phyloP scores from a whole-genome alignment of 2,113 vertebrate species.

The Lethenteron camtschaticum region DNA sequence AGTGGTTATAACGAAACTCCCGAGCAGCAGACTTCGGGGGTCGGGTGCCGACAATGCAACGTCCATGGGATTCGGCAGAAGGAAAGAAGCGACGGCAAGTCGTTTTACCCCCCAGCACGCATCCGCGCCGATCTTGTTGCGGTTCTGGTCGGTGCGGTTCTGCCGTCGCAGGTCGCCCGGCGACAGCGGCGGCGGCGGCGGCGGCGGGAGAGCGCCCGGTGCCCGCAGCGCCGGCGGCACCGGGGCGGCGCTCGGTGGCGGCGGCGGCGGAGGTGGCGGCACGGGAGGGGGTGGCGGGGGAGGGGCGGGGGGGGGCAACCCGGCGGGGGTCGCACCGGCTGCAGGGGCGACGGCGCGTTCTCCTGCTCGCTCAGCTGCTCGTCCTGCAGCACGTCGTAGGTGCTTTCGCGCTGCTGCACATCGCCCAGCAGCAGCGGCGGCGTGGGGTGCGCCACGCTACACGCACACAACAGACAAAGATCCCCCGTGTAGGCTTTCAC shows the following conservation, averaged over 20 bases:
- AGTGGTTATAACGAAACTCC: too few relatives aligned
- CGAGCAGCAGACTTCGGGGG: too few relatives aligned
- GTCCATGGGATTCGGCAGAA: too few relatives aligned
- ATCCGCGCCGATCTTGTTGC: too few relatives aligned
- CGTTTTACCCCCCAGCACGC: too few relatives aligned
- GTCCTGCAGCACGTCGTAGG: conserved; percentile 84
- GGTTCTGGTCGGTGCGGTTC: too few relatives aligned
- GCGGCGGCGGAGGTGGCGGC: background rate
- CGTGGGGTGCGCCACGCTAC: conserved; percentile 89
- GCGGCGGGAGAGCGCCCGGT: background rate
- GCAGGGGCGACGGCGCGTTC: conserved; percentile 20
- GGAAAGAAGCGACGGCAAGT: too few relatives aligned
- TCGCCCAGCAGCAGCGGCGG: conserved; percentile 20
- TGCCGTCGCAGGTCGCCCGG: too few relatives aligned
- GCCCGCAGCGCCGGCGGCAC: background rate
- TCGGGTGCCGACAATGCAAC: too few relatives aligned
- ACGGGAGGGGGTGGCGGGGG: background rate
- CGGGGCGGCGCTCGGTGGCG: background rate
- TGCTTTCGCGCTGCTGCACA: conserved; percentile 68
- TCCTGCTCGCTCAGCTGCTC: conserved; percentile 90
- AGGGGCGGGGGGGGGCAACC: conserved; percentile 15
- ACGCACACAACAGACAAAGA: conserved; percentile 7
- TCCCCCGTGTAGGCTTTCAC: conserved; percentile 7
- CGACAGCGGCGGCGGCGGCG: too few relatives aligned
- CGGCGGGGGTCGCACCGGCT: conserved; percentile 26